phyloP scores from a whole-genome alignment of 2,888 invertebrate genomes.

The Griposia aprilina region DNA sequence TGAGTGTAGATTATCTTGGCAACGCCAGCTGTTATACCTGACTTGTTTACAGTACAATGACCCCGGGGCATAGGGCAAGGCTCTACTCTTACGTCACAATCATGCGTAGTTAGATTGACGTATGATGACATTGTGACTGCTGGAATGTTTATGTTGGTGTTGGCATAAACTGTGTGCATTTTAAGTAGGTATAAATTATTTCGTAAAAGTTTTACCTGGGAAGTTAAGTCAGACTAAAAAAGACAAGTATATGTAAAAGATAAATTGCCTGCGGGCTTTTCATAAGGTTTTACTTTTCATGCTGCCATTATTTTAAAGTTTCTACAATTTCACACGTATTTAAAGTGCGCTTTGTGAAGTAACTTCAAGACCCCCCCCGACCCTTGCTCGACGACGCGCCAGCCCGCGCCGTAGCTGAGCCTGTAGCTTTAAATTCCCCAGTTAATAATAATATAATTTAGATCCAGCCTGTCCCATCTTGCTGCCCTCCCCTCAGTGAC shows the following conservation, averaged over 20 bases:
- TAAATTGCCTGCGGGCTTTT: neutral
- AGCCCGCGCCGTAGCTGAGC: no score
- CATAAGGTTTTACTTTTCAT: neutral
- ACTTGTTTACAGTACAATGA: constrained; percentile 28
- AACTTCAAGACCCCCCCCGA: no score
- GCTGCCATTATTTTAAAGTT: neutral
- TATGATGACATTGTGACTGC: constrained; percentile 10
- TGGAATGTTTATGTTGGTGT: constrained; percentile 19
- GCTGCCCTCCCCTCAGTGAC: no score
- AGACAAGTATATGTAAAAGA: neutral
- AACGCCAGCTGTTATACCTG: constrained; percentile 6
- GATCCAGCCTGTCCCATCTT: no score
- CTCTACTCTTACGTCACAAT: constrained; percentile 5
- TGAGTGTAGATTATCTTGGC: constrained; percentile 15
- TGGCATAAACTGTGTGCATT: neutral
- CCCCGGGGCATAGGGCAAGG: constrained; percentile 42
- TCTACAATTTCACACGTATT: neutral
- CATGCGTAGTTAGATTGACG: neutral
- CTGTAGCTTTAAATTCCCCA: no score
- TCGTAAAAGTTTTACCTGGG: neutral
- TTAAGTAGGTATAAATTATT: neutral
- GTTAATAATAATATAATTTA: no score
- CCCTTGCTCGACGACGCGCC: no score
- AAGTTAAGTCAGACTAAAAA: no score
- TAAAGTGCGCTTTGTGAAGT: constrained; percentile 2